Evolutionary conservation across 2,113 vertebrate genomes (phyloP).

Genomic region (Poeciliopsis prolifica): DNA sequence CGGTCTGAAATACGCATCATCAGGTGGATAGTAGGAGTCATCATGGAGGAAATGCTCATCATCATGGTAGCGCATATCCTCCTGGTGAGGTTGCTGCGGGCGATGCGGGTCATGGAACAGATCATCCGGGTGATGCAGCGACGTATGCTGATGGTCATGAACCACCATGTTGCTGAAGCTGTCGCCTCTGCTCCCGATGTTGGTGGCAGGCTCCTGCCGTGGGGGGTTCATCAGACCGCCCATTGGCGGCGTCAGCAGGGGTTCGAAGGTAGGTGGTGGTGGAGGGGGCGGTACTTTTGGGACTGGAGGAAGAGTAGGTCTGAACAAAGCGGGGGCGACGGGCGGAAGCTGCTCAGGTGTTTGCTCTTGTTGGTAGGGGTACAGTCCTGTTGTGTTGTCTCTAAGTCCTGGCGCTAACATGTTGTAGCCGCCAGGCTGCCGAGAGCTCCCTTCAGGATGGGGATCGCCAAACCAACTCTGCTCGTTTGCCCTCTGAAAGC

Average conservation of each 20-base stretch:
- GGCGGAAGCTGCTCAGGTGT: slow-evolving; percentile 16
- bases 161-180: slow-evolving; percentile 59
- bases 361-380: slow-evolving; percentile 57
- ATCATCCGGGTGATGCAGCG: slow-evolving; percentile 42
- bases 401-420: slow-evolving; percentile 15
- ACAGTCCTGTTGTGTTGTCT: slow-evolving; percentile 35
- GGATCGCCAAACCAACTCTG: slow-evolving; percentile 66
- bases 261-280: slow-evolving; percentile 58
- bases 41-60: slow-evolving; percentile 36
- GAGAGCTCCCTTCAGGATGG: slow-evolving; percentile 57
- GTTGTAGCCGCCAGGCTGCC: slow-evolving; percentile 51
- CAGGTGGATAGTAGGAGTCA: slow-evolving; percentile 23
- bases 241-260: background rate
- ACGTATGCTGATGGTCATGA: slow-evolving; percentile 74
- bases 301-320: slow-evolving; percentile 69
- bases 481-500: slow-evolving; percentile 74
- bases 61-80: slow-evolving; percentile 71
- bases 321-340: slow-evolving; percentile 52
- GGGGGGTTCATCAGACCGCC: slow-evolving; percentile 16
- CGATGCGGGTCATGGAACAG: slow-evolving; percentile 1
- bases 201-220: slow-evolving; percentile 9
- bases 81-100: slow-evolving; percentile 28
- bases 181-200: background rate
- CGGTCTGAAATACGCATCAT: slow-evolving; percentile 35
- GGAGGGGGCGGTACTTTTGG: slow-evolving; percentile 73